Base-by-base conservation (phyloP, 2,888 invertebrate species). In the Hemaris fuciformis region DNA sequence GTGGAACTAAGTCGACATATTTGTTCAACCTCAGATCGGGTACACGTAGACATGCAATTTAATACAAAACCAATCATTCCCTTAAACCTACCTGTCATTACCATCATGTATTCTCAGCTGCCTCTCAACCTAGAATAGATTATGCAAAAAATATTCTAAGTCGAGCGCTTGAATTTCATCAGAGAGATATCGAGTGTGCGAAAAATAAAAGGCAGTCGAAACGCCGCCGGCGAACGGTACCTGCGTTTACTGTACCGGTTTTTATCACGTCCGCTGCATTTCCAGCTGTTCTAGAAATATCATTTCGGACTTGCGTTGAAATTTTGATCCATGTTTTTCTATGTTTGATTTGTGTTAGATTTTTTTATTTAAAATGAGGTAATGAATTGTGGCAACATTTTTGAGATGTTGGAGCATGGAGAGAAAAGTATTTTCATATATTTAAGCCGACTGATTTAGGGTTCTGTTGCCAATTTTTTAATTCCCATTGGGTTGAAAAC, bases 121-220 rank as follows among this genome's bases (percentile, higher is more conserved):
- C 53, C 27, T 18, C 31, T 27, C 18, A 15, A 15, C 8, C 18
- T 1, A 27, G 27, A 27, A 53, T 25, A 60, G 48, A 60, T 60
- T 60, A 60, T 60, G 60, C 60, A 60, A 60, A 60, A 38, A 53
- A 60, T 53, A 60, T 60, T 60, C 60, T 20, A 23, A 60, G 60
- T 60, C 60, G 31, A 27, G 18, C 10, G 27, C 53, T 53, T 31
- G 53, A 53, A 31, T 53, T 53, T 53, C 53, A 31, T 53, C 53
- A 53, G 18, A 27, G 31, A 15, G 3, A 27, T 31, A 27, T 15
- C 18, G 53, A 53, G 53, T 27, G 31, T 27, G 15, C 31, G 53
- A 18, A 53, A 53, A 53, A 53, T 53, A 53, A 53, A 53, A 53
- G 31, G 15, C 15, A 18, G 27, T 53, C 31, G 20, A 1, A 53